phyloP scores from a whole-genome alignment of 2,113 vertebrate species.

The Vulpes vulpes region DNA sequence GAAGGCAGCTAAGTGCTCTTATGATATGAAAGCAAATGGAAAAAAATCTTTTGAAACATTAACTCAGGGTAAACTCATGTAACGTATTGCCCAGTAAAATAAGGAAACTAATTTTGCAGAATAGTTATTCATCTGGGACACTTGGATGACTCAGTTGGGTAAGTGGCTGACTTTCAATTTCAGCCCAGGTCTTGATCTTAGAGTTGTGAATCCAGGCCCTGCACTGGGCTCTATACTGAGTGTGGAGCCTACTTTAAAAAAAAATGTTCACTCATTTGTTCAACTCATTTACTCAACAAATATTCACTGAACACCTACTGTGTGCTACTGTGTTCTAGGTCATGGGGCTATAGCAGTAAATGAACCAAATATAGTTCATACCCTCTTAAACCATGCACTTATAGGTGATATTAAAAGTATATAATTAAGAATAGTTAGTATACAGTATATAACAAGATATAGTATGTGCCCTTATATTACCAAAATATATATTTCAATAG shows the following conservation, averaged over 20 bases:
- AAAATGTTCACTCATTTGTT: neutral
- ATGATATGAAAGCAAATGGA: neutral
- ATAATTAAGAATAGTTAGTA: neutral
- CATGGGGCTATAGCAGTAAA: neutral
- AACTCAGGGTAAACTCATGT: neutral
- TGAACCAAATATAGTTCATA: neutral
- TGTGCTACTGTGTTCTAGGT: neutral
- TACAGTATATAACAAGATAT: neutral
- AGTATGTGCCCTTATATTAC: neutral
- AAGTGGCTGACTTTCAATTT: neutral
- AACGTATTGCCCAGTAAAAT: neutral
- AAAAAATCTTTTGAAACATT: neutral
- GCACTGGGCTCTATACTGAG: neutral
- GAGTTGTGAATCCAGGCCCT: neutral
- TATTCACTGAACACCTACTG: neutral
- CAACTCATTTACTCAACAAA: neutral
- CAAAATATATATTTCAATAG: neutral
- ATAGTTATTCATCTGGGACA: neutral
- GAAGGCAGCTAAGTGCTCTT: conserved; percentile 6
- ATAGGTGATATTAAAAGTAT: neutral
- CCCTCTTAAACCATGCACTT: neutral
- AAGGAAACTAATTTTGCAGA: neutral
- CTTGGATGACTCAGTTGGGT: neutral
- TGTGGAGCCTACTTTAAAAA: neutral
- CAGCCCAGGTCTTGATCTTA: neutral